Base-by-base conservation (phyloP, 2,797 vertebrate species). In the Typhlichthys eigenmanni region DNA sequence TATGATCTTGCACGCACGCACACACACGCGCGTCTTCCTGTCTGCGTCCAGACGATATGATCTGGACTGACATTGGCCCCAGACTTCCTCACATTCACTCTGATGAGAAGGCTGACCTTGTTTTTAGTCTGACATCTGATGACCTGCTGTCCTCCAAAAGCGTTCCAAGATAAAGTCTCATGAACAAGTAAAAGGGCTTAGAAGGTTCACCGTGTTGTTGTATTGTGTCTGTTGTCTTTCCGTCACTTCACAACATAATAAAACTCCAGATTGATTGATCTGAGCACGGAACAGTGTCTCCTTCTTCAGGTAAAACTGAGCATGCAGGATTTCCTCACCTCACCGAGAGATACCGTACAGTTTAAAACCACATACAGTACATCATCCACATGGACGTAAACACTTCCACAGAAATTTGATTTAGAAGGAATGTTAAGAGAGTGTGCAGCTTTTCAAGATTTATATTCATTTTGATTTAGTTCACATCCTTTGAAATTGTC, bases 21-120 rank as follows among this genome's bases (percentile, higher is more conserved):
- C 34, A 58, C 50, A 17, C 19, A 58, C 52, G 54, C 49, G 60
- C 49, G 71, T 71, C 83, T 89, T 88, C 82, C 85, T 85, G 85
- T 74, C 74, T 78, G 68, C 9, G 48, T 88, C 76, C 58, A 66
- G 73, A 68, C 83, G 81, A 87, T 88, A 85, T 86, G 83, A 87
- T 87, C 86, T 74, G 66, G 66, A 74, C 70, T 82, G 85, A 89
- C 88, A 76, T 64, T 80, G 88, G 86, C 89, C 88, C 88, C 87
- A 88, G 87, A 89, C 88, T 89, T 91, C 89, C 86, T 85, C 60
- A 76, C 84, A 79, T 43, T 43, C 38, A 73, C 81, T 32, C 73
- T 84, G 86, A 88, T 85, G 86, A 88, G 83, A 73, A 73, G 79
- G 74, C 74, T 85, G 82, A 89, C 85, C 85, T 85, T 80, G 84